Base-by-base conservation (phyloP, 92 coral and sea anemone species). In the Desmophyllum pertusum region DNA sequence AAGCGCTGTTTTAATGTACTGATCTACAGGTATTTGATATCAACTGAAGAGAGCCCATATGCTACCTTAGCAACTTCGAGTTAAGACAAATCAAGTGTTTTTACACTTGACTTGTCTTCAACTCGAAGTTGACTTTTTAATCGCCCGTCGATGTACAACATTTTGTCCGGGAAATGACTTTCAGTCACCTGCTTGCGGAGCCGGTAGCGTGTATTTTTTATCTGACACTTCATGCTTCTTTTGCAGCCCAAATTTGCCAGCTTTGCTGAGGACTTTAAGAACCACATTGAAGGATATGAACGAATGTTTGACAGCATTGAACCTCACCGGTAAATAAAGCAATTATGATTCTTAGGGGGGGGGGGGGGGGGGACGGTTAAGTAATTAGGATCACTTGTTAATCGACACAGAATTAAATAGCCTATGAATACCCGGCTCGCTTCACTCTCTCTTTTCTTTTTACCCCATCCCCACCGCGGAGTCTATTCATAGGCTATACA, bases 241-340 rank as follows among this genome's bases (percentile, higher is more conserved):
- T 81, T 78, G 37, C 85, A 94, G 98, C 88, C 93, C 8, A 91
- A 81, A 37, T 96, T 92, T 81, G 93, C 93, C 48, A 88, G 75
- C 41, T 94, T 96, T 83, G 98, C 99, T 9, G 98, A 92, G 46
- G 95, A 94, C 70, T 96, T 96, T 81, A 82, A 84, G 42, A 85
- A 79, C 19, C 91, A 94, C 89, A 37, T 90, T 18, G 93, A 86
- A 25, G 97, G 91, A 51, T 96, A 87, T 81, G 90, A 92, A 78
- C 88, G 92, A 62, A 88, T 96, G 70, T 96, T 96, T 72, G 99
- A 96, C 77, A 96, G 99, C 79, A 81, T 78, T 27, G 99, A 96
- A 36, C 99, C 99, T 7, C 99, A 96, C 75, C 90, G 99, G 99
- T 96, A 73, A 81, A 83, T 67, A 17, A 36, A 9, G 52, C 27